Evolutionary conservation across 2,888 invertebrate species (phyloP), one percentile per base, ranked within the genome.

Genomic region (Enchytraeus crypticus): DNA sequence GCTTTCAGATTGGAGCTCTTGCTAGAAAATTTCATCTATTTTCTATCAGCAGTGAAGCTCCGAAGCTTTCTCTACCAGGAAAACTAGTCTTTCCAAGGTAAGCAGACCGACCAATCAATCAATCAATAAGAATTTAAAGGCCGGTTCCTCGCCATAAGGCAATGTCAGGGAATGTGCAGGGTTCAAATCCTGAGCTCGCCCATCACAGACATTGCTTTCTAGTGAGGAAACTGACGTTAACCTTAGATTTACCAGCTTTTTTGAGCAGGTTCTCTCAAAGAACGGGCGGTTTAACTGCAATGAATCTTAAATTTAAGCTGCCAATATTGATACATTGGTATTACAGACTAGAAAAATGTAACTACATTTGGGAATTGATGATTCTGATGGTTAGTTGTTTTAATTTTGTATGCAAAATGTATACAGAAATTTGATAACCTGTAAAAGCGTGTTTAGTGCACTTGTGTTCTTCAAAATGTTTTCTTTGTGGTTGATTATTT

Each of bases 21-120:
- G 93, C 95, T 54, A 86, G 92, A 67, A 89, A 92, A 79, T 83
- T 96, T 72, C 92, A 93, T 81, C 84, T 95, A 70, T 89, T 90
- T 65, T 90, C 90, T 58, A 87, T 92, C 57, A 88, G 89, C 70
- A 86, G 89, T 70, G 92, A 95, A 77, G 90, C 92, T 63, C 96
- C 95, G 62, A 95, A 95, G 80, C 84, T 96, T 69, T 93, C 93
- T 70, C 84, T 96, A 74, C 96, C 96, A 38, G 96, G 95, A 71
- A 96, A 96, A 83, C 84, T 96, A 66, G 92, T 96, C 68, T 96
- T 96, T 82, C 96, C 96, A 62, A 80, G 80, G 80, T 79, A 11
- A 34, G 49, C 53, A 14, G 5, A 11, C n/a, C n/a, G n/a, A n/a
- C n/a, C n/a, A 11, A 11, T 49, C 49, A 14, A 18, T 23, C 8